phyloP scores from a whole-genome alignment of 2,888 invertebrate genomes.

The Eucera pruinosa region DNA sequence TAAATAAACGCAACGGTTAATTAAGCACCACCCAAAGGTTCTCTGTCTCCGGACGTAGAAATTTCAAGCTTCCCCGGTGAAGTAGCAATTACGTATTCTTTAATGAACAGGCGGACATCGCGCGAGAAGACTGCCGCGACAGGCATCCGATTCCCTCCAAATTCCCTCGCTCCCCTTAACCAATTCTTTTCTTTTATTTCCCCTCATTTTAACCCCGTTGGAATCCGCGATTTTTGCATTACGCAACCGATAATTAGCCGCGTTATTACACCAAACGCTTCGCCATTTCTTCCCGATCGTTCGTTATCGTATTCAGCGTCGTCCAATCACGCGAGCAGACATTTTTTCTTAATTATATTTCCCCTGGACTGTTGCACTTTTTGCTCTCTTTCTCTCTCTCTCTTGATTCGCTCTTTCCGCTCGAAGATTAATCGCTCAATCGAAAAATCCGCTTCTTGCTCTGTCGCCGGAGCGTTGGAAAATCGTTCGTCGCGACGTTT shows the following conservation, averaged over 20 bases:
- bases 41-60: not conserved
- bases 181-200: not conserved
- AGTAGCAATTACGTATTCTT: constrained; percentile 8
- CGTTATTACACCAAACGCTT: constrained; percentile 20
- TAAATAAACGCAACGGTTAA: not conserved
- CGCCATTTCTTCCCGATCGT: not conserved
- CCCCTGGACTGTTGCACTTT: not conserved
- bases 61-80: not conserved
- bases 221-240: constrained; percentile 33
- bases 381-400: not conserved
- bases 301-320: constrained; percentile 22
- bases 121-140: constrained; percentile 1
- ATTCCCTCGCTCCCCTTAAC: not conserved
- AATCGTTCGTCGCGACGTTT: not conserved
- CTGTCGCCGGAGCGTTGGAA: not conserved
- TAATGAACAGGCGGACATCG: constrained; percentile 23
- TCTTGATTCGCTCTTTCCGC: not conserved
- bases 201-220: not conserved
- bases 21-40: not conserved
- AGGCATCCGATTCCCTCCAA: not conserved
- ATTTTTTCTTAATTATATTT: constrained; percentile 17
- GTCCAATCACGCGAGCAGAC: not conserved
- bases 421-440: constrained; percentile 36
- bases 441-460: constrained; percentile 23
- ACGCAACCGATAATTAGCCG: constrained; percentile 21